phyloP scores from a whole-genome alignment of 2,113 vertebrate species.

The Capreolus pygargus region DNA sequence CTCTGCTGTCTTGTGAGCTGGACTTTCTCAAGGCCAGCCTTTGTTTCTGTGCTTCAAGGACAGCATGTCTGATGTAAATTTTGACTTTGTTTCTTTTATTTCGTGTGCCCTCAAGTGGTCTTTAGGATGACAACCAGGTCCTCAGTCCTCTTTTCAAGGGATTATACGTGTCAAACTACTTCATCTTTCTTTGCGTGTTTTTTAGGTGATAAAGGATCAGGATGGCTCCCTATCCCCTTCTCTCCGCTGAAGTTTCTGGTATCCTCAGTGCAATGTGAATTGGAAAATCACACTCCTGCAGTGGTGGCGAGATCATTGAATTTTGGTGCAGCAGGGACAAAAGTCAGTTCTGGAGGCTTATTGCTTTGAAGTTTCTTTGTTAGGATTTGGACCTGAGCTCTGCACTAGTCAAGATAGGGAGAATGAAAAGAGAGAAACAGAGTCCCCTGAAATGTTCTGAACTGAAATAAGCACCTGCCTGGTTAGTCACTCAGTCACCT shows the following conservation, averaged over 20 bases:
- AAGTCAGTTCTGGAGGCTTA: constrained; percentile 20
- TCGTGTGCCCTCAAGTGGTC: neutral
- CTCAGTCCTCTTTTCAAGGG: constrained; percentile 12
- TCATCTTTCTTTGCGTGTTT: constrained; percentile 26
- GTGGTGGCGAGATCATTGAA: constrained; percentile 41
- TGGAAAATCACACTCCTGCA: constrained; percentile 28
- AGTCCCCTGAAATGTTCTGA: neutral
- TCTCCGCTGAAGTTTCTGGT: neutral
- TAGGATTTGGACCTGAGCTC: constrained; percentile 11
- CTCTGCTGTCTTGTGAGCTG: neutral
- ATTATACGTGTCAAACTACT: constrained; percentile 42
- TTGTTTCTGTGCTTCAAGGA: constrained; percentile 5
- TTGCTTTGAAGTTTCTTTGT: constrained; percentile 26
- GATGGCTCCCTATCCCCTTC: neutral
- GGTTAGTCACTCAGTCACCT: neutral
- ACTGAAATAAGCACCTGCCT: neutral
- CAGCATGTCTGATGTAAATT: neutral
- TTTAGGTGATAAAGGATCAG: constrained; percentile 30
- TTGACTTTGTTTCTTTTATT: constrained; percentile 41
- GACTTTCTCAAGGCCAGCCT: neutral
- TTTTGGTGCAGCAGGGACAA: constrained; percentile 2
- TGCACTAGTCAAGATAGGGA: neutral
- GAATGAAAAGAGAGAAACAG: neutral
- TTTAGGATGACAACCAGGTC: constrained; percentile 11
- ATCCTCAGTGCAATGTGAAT: constrained; percentile 26